A percentile compares a stretch with the other conserved stretches of the same genome.
Evolutionary conservation across 2,113 vertebrate species (phyloP).

Genomic region (Paracanthobrama guichenoti): DNA sequence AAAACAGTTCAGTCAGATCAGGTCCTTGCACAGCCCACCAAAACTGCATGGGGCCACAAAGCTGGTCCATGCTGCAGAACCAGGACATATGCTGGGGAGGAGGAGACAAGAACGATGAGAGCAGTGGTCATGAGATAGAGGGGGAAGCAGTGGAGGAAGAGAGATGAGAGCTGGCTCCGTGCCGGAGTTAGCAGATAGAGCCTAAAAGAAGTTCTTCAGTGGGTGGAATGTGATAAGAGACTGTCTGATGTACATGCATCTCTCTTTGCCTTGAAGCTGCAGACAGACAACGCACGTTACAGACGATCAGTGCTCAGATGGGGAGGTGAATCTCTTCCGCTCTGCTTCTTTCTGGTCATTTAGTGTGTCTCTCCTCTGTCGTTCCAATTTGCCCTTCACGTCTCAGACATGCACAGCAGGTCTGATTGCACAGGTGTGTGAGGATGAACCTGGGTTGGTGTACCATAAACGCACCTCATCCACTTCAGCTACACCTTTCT

Average conservation of each 20-base stretch:
- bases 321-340: conserved; percentile 7
- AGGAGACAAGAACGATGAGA: background rate
- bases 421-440: background rate
- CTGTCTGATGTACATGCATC: background rate
- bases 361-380: background rate
- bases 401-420: background rate
- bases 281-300: conserved; percentile 5
- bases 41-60: background rate
- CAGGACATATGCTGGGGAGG: conserved; percentile 1
- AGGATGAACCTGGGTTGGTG: background rate
- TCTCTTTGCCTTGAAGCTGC: conserved; percentile 10
- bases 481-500: conserved; percentile 16
- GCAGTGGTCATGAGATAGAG: background rate
- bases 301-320: background rate
- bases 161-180: conserved; percentile 4
- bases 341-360: background rate
- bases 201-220: conserved; percentile 41
- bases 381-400: background rate
- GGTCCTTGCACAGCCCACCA: background rate
- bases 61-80: background rate
- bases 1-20: conserved; percentile 21
- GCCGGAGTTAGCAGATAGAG: conserved; percentile 30
- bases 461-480: background rate
- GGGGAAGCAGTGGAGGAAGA: background rate
- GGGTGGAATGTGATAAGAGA: conserved; percentile 36